Evolutionary conservation across 1,140 invertebrate genomes (phyloP).

Genomic region (Cyclargus thomasi): DNA sequence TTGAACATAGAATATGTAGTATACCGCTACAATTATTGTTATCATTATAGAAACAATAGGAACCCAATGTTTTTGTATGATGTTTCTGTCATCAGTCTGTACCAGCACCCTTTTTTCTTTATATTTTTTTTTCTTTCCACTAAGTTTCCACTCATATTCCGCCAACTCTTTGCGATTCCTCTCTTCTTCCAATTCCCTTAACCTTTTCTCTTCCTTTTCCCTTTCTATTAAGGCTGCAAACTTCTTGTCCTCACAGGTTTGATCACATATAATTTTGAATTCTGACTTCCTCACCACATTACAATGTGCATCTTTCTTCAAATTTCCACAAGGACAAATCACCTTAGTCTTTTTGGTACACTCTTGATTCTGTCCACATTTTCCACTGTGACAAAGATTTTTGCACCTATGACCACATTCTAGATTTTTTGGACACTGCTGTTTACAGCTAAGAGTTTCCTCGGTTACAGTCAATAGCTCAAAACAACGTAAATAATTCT

Average conservation of each 20-base stretch:
- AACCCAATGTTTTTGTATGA: conserved; percentile 64
- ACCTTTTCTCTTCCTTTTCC: conserved; percentile 74
- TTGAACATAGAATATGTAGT: conserved; percentile 39
- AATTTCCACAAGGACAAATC: conserved; percentile 85
- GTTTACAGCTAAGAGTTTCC: conserved; percentile 82
- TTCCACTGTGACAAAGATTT: conserved; percentile 84
- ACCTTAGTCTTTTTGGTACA: conserved; percentile 89
- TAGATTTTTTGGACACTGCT: conserved; percentile 90
- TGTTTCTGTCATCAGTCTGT: conserved; percentile 50
- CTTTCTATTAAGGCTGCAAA: conserved; percentile 70
- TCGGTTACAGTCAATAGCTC: conserved; percentile 78
- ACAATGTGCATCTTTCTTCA: conserved; percentile 87
- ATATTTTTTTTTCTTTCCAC: conserved; percentile 74
- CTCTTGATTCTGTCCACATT: conserved; percentile 79
- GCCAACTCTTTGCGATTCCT: conserved; percentile 82
- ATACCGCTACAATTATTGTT: conserved; percentile 38
- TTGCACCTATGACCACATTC: conserved; percentile 86
- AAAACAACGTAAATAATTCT: conserved; percentile 83
- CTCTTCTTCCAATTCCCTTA: conserved; percentile 77
- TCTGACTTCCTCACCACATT: conserved; percentile 75
- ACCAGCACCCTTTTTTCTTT: conserved; percentile 57
- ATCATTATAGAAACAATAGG: conserved; percentile 46
- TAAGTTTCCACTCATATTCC: conserved; percentile 83
- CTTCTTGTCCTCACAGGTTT: conserved; percentile 77
- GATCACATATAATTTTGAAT: conserved; percentile 78